Evolutionary conservation across 2,113 vertebrate genomes (phyloP).

Genomic region (Psettodes erumei): DNA sequence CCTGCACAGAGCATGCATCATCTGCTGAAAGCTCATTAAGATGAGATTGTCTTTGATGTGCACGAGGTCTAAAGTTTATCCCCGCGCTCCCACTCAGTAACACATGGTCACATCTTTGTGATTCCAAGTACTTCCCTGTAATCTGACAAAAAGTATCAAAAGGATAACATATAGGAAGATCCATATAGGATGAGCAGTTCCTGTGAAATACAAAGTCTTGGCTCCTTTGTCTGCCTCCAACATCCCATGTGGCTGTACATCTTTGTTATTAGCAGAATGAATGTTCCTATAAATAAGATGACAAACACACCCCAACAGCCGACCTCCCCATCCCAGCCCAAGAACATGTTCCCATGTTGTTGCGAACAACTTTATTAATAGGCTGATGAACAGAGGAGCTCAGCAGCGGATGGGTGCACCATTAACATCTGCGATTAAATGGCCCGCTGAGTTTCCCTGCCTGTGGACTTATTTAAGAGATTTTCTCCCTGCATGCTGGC

Average conservation of each 20-base stretch:
- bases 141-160: constrained; percentile 1
- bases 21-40: neutral
- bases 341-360: neutral
- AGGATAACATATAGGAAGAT: neutral
- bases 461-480: constrained; percentile 8
- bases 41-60: constrained; percentile 9
- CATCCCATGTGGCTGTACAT: neutral
- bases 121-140: neutral
- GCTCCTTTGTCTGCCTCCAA: constrained; percentile 1
- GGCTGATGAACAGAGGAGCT: constrained; percentile 1
- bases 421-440: constrained; percentile 37
- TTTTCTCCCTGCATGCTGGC: neutral
- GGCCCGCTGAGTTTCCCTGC: constrained; percentile 8
- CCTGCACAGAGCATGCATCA: neutral
- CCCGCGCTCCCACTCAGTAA: neutral
- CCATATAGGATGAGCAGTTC: neutral
- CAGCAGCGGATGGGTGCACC: constrained; percentile 5
- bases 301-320: neutral
- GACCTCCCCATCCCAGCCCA: neutral
- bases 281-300: constrained; percentile 11
- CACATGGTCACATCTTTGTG: neutral
- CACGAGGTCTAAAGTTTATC: constrained; percentile 3
- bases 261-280: constrained; percentile 4
- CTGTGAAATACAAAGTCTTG: neutral
- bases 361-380: neutral